Evolutionary conservation across 2,797 vertebrate species (phyloP).

Genomic region (Characodon lateralis): DNA sequence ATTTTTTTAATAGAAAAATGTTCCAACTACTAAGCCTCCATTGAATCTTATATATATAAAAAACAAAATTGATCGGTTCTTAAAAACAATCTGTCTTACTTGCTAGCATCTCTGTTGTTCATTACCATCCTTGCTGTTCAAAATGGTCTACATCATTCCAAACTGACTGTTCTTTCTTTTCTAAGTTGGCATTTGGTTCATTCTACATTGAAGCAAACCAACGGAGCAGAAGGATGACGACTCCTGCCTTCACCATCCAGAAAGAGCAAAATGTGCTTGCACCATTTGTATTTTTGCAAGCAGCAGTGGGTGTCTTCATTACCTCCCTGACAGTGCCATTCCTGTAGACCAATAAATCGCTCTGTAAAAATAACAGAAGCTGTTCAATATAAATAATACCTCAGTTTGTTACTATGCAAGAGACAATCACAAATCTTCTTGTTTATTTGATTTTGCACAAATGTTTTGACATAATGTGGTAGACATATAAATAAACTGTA

Average conservation of each 20-base stretch:
- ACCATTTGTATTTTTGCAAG: conserved; percentile 14
- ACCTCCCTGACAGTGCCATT: conserved; percentile 39
- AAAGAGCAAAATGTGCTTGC: conserved; percentile 14
- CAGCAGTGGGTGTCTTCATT: conserved; percentile 36
- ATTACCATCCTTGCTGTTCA: background rate
- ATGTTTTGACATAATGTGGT: background rate
- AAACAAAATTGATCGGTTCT: background rate
- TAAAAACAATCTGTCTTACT: background rate
- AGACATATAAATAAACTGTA: background rate
- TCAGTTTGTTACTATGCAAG: background rate
- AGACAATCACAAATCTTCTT: background rate
- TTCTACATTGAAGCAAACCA: conserved; percentile 35
- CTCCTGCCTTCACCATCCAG: conserved; percentile 29
- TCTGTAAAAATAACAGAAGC: conserved; percentile 34
- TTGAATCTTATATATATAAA: background rate
- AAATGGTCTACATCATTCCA: background rate
- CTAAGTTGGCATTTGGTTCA: background rate
- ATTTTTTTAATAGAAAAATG: background rate
- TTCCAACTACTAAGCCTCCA: background rate
- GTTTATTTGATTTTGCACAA: background rate
- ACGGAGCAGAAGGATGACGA: conserved; percentile 32
- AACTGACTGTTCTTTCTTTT: background rate
- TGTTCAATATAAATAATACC: background rate
- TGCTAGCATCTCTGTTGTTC: background rate
- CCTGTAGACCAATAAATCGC: accelerated